Evolutionary conservation across 1,140 invertebrate species (phyloP).

Genomic region (Drosophila teissieri): DNA sequence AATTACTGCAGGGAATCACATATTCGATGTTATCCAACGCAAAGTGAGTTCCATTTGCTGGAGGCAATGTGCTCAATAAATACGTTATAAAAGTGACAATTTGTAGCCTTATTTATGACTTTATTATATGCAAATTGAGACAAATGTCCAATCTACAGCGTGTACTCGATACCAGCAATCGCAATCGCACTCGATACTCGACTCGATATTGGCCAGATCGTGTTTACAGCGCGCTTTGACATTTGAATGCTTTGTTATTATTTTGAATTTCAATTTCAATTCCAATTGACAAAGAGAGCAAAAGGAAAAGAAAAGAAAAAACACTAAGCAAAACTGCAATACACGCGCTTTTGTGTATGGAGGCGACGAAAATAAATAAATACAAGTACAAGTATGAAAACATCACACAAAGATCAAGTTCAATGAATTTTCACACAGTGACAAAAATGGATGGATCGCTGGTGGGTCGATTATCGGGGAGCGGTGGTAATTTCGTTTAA

Average conservation of each 20-base stretch:
- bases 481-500: slow-evolving; percentile 58
- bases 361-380: slow-evolving; percentile 6
- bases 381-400: not conserved
- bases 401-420: slow-evolving; percentile 71
- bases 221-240: slow-evolving; percentile 63
- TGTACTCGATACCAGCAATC: slow-evolving; percentile 40
- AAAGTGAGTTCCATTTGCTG: slow-evolving; percentile 8
- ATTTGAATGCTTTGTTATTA: slow-evolving; percentile 72
- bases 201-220: slow-evolving; percentile 27
- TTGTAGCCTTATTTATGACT: slow-evolving; percentile 74
- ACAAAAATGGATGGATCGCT: slow-evolving; percentile 24
- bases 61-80: slow-evolving; percentile 66
- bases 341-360: slow-evolving; percentile 42
- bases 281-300: slow-evolving; percentile 34
- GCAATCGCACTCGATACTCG: slow-evolving; percentile 34
- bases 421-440: slow-evolving; percentile 73
- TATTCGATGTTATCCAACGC: slow-evolving; percentile 10
- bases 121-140: slow-evolving; percentile 81
- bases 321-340: slow-evolving; percentile 48
- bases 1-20: slow-evolving; percentile 14
- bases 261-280: slow-evolving; percentile 47
- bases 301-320: not conserved
- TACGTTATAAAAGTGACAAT: slow-evolving; percentile 74
- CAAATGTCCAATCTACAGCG: slow-evolving; percentile 54
- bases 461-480: not conserved